phyloP scores from a whole-genome alignment of 2,113 vertebrate species.

The Psephotus haematonotus region DNA sequence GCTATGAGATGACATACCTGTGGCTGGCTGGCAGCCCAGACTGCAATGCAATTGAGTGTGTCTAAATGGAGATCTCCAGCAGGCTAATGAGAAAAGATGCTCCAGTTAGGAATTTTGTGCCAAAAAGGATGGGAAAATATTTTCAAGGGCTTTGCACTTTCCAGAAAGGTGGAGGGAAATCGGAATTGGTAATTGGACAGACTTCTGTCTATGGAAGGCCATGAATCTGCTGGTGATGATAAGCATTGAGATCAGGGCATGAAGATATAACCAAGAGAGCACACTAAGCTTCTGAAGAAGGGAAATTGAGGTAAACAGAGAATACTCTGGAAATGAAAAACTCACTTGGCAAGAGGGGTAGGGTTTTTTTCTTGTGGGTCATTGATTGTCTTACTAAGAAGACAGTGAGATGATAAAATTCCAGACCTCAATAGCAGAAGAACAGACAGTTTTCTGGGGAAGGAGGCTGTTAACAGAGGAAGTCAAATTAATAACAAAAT shows the following conservation, averaged over 20 bases:
- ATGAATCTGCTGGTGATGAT: rapidly evolving
- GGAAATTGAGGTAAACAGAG: background rate
- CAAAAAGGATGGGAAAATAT: background rate
- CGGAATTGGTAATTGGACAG: background rate
- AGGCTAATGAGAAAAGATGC: background rate
- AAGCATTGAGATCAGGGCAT: background rate
- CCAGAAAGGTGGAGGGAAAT: background rate
- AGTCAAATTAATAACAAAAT: background rate
- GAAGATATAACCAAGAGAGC: background rate
- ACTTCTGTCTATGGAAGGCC: background rate
- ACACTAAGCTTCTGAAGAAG: background rate
- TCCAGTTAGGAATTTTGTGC: background rate
- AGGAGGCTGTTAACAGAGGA: background rate
- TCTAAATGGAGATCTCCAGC: constrained; percentile 3
- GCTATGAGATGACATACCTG: background rate
- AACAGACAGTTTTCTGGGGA: background rate
- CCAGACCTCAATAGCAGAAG: background rate
- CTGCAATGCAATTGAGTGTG: background rate
- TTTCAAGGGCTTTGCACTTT: background rate
- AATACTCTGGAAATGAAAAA: background rate
- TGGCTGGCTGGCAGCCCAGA: constrained; percentile 11
- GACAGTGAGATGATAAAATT: background rate
- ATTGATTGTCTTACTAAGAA: background rate
- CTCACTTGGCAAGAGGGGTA: background rate
- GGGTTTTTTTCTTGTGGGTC: background rate